Evolutionary conservation across 2,888 invertebrate species (phyloP).

Genomic region (Bimastos eiseni): DNA sequence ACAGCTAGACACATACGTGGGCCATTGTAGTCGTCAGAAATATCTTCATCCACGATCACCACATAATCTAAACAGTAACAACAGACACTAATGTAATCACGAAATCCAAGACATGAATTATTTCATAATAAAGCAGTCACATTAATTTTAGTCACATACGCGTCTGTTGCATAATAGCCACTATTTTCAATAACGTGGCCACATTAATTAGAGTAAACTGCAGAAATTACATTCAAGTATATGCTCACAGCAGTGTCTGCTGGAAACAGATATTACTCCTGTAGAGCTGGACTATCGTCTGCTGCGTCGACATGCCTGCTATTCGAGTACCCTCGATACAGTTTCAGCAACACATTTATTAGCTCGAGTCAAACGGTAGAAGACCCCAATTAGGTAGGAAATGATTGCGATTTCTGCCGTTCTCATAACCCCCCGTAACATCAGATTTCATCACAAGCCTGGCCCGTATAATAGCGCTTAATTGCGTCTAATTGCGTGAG

Average conservation of each 20-base stretch:
- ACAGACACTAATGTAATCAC: neutral
- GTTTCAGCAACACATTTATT: slow-evolving; percentile 13
- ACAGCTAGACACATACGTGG: neutral
- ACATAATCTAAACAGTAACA: neutral
- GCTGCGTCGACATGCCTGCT: neutral
- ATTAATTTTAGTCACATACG: neutral
- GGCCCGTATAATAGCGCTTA: slow-evolving; percentile 13
- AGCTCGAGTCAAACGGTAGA: neutral
- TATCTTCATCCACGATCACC: neutral
- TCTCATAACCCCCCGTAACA: slow-evolving; percentile 13
- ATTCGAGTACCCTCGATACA: slow-evolving; percentile 13
- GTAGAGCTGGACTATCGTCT: neutral
- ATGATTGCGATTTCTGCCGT: neutral
- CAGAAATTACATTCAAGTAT: neutral
- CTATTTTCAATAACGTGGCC: neutral
- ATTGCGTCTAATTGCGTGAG: slow-evolving; percentile 13
- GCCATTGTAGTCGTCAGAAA: neutral
- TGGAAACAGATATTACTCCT: neutral
- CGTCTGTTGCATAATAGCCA: neutral
- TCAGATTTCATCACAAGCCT: neutral
- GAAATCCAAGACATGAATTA: neutral
- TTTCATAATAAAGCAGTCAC: neutral
- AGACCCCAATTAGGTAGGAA: slow-evolving; percentile 7
- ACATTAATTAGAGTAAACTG: neutral
- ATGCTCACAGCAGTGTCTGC: neutral